Evolutionary conservation across 2,888 invertebrate genomes (phyloP), one percentile per base, ranked within the genome.

Genomic region (Aelia acuminata): DNA sequence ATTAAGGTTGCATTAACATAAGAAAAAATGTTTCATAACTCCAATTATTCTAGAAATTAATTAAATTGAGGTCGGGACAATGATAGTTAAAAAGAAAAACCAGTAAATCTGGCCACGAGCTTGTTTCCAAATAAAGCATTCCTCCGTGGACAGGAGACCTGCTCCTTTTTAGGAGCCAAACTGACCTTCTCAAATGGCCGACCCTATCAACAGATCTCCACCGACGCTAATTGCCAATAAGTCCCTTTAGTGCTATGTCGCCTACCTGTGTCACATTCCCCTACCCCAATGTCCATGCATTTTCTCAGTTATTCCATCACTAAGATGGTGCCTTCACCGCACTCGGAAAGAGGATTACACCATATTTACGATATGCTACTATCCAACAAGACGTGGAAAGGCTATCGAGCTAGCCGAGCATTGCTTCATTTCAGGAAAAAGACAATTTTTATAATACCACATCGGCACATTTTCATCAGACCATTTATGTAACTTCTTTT

Each of bases 11-110:
- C 39, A 43, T 80, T 80, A 43, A 43, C 43, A 80, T 80, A 80
- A 22, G 80, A 80, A 80, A 43, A 43, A 80, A 39, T 53, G 22
- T 50, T 85, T 53, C 50, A 39, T 31, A 85, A 53, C 39, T 22
- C 85, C 85, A 85, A 85, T 85, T 53, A 85, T 53, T 85, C 53
- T 85, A 53, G n/a, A 80, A 80, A 80, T 80, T 85, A 85, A 85
- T 85, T 85, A 85, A 50, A 85, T 57, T 85, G 49, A 85, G 53
- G 85, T 50, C 50, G 85, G 85, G 57, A 85, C 85, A 85, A 85
- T 85, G 85, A 26, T 85, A 85, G 85, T 85, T 53, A 85, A 11
- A n/a, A 85, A 85, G 39, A 43, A 80, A 85, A 85, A 85, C 85
- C 85, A 85, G 49, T 53, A 85, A 85, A 57, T 53, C 50, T 26